Base-by-base conservation (phyloP, 2,113 vertebrate species). In the Cyanocitta stelleri region DNA sequence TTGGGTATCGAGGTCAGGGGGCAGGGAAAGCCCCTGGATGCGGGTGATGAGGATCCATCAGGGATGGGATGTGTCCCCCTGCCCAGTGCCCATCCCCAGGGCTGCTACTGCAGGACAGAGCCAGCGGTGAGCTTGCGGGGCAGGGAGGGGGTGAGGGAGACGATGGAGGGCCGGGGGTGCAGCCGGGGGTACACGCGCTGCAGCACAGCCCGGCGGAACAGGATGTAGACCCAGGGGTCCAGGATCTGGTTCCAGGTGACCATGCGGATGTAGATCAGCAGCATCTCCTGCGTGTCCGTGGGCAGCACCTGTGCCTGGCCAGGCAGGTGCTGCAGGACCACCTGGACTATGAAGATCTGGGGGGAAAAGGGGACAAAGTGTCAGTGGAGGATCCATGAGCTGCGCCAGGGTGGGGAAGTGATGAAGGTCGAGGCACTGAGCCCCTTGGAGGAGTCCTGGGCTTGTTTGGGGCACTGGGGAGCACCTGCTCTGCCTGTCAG, bases 211-310 rank as follows among this genome's bases (percentile, higher is more conserved):
- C 99, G 97, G 2, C 99, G 98, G 96, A 99, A 99, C 16, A 99
- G 97, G 97, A 99, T 99, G 96, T 99, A 99, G 22, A 99, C 98
- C 99, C 99, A 99, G 37, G 99, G 99, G 91, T 99, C 99, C 55
- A 99, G 97, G 97, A 99, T 99, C 98, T 99, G 99, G 97, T 99
- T 99, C 98, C 98, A 99, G 12, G 99, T 99, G 84, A 98, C 99
- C 85, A 99, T 98, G 10, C 99, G 98, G 73, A 99, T 74, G 95
- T 98, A 99, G 46, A 99, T 98, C 51, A 99, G 96, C 61, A 99
- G 98, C 82, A 97, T 87, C 37, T 67, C 68, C 88, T 98, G 98
- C 0, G 93, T 97, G 52, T 87, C 33, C 0, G 3, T n/a, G 3
- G 96, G 77, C 81, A 98, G 96, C 64, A 84, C 48, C 18, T 18